phyloP scores from a whole-genome alignment of 2,888 invertebrate genomes.

The Caenorhabditis sp. region DNA sequence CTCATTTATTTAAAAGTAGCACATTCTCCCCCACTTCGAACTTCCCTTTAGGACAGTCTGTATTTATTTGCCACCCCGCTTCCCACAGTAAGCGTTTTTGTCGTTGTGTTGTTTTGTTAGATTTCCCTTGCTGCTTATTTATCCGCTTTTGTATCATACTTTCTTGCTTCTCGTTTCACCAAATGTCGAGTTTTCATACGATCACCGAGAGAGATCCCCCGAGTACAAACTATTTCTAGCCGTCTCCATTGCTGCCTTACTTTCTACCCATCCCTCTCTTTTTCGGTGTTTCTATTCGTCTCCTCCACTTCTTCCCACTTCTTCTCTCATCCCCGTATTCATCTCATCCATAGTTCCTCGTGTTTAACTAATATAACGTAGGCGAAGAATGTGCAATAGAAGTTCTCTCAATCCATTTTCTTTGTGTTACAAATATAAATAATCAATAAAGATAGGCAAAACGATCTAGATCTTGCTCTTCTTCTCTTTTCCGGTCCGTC shows the following conservation, averaged over 20 bases:
- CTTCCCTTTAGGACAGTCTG: slow-evolving; percentile 5
- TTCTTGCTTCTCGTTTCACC: neutral
- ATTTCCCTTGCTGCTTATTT: slow-evolving; percentile 13
- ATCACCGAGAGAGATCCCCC: slow-evolving; percentile 9
- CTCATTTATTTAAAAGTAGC: slow-evolving; percentile 28
- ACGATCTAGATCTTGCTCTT: slow-evolving; percentile 50
- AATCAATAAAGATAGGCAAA: too few species aligned
- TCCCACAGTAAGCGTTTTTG: slow-evolving; percentile 12
- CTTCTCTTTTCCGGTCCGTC: slow-evolving; percentile 69
- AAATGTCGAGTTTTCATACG: slow-evolving; percentile 20
- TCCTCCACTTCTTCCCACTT: slow-evolving; percentile 1
- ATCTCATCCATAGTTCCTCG: neutral
- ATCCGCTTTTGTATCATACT: slow-evolving; percentile 18
- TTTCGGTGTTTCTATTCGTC: neutral
- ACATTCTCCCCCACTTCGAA: neutral
- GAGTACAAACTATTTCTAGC: neutral
- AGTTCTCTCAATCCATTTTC: neutral
- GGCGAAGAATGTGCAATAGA: neutral
- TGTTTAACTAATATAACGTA: slow-evolving; percentile 15
- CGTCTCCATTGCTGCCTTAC: neutral
- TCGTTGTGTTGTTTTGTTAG: slow-evolving; percentile 42
- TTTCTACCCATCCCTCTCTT: neutral
- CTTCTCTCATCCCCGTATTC: neutral
- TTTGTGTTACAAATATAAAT: too few species aligned
- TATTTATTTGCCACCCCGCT: slow-evolving; percentile 32